phyloP scores from a whole-genome alignment of 2,797 vertebrate genomes.

The Rhodeus uyekii region DNA sequence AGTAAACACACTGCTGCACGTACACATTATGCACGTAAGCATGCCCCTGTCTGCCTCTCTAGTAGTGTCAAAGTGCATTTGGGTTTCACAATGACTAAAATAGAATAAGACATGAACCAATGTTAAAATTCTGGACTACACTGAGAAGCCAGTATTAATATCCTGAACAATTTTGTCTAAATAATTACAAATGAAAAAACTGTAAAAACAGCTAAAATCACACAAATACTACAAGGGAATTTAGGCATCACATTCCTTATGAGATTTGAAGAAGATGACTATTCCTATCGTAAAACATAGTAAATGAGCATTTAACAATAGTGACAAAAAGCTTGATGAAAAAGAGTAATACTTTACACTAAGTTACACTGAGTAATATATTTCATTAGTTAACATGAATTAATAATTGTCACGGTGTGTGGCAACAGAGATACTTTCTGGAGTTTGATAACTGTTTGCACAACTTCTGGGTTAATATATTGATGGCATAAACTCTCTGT shows the following conservation, averaged over 20 bases:
- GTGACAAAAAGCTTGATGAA: too few relatives aligned
- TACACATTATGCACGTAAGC: not conserved
- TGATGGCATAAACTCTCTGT: constrained; percentile 12
- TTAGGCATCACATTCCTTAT: too few relatives aligned
- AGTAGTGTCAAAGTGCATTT: not conserved
- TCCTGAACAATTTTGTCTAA: not conserved
- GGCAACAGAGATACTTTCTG: too few relatives aligned
- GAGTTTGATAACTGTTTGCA: not conserved
- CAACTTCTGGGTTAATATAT: not conserved
- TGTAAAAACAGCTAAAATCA: not conserved
- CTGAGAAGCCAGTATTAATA: not conserved
- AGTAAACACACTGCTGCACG: constrained; percentile 55
- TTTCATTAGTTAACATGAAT: too few relatives aligned
- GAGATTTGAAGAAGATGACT: too few relatives aligned
- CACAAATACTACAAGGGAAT: too few relatives aligned
- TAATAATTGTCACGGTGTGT: too few relatives aligned
- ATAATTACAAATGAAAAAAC: not conserved
- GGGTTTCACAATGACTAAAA: not conserved
- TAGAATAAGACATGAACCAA: not conserved
- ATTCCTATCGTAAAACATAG: too few relatives aligned
- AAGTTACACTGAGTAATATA: too few relatives aligned
- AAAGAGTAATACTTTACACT: too few relatives aligned
- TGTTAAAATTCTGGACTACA: not conserved
- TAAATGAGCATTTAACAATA: too few relatives aligned
- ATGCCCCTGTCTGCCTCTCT: constrained; percentile 29